Base-by-base conservation (phyloP, 1,140 invertebrate species). In the Babylonia areolata region DNA sequence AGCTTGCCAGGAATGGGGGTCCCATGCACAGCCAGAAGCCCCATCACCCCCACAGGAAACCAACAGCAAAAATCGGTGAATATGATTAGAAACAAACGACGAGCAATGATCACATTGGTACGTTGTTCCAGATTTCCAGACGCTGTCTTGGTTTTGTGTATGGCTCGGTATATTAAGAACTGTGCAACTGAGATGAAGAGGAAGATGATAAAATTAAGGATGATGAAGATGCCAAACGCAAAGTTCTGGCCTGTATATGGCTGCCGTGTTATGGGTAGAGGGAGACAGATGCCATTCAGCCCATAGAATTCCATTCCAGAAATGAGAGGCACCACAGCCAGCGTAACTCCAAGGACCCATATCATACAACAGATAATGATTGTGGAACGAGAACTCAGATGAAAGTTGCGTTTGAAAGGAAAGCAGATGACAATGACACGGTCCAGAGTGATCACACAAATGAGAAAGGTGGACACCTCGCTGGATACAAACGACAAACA, bases 401-500 rank as follows among this genome's bases (percentile, higher is more conserved):
- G 73, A 17, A 75, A 6, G 3, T 77, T 35, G 3, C 83, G 54
- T 17, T 88, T 85, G 73, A 93, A 91, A 1, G 92, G 91, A 81
- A 89, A 92, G 28, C 90, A 87, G 40, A 93, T 84, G 17, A 86
- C 88, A 2, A 91, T 35, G 42, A 91, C 87, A 11, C 92, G 80
- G 75, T 93, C 93, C 12, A 91, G n/a, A 2, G 93, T 91, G 6
- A 93, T 91, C 0, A 92, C 73, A 37, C 83, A 85, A 0, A 93
- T 85, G 46, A 91, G 90, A 69, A 90, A 77, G 33, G 89, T 89
- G 1, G 91, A 92, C 2, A 86, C 84, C 75, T 93, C 91, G 46
- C 85, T 90, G 12, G 91, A 92, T 17, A 92, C 37, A 20, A 89
- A 89, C 17, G 90, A 85, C 23, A 92, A 42, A 40, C 91, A 87